Evolutionary conservation across 2,888 invertebrate species (phyloP), one percentile per base, ranked within the genome.

Genomic region (Acanthacorydalis orientalis): DNA sequence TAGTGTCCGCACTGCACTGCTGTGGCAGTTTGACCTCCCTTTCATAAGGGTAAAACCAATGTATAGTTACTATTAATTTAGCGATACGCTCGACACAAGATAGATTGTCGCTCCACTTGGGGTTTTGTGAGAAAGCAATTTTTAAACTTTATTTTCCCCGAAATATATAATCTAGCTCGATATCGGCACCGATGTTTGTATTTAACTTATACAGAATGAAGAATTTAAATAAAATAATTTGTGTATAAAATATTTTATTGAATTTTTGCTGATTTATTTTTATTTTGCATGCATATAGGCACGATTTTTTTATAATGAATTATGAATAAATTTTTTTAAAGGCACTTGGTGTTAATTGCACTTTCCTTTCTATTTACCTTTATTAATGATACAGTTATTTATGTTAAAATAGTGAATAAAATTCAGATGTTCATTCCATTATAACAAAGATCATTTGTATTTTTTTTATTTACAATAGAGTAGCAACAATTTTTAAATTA

Each of bases 231-330:
- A 43, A 33, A 14, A 33, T 33, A 31, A 33, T 31, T 43, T 43
- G 23, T 32, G 23, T 43, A 31, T 43, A 31, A 9, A n/a, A 10
- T 42, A 23, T 42, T 15, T 43, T 31, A 31, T 32, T 32, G 16
- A 43, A 32, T 43, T 31, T 16, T 31, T 43, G 43, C 43, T 43
- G 33, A 43, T 43, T 43, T 43, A 32, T 45, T 46, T 37, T 46
- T 39, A 39, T 46, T 23, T 46, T 46, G 46, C 46, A 46, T 12
- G 35, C 46, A 35, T 46, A 44, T 34, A 46, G 31, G 38, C 46
- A 46, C 16, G 46, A 46, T 46, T 46, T 46, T 44, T 46, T 46
- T 46, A 46, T 46, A 46, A 46, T 12, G 15, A 41, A 16, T 16
- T 23, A 41, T 41, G n/a, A 41, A 41, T 23, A 41, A 41, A 41